Evolutionary conservation across 2,797 vertebrate genomes (phyloP).

Genomic region (Hypotaenidia philippensis): DNA sequence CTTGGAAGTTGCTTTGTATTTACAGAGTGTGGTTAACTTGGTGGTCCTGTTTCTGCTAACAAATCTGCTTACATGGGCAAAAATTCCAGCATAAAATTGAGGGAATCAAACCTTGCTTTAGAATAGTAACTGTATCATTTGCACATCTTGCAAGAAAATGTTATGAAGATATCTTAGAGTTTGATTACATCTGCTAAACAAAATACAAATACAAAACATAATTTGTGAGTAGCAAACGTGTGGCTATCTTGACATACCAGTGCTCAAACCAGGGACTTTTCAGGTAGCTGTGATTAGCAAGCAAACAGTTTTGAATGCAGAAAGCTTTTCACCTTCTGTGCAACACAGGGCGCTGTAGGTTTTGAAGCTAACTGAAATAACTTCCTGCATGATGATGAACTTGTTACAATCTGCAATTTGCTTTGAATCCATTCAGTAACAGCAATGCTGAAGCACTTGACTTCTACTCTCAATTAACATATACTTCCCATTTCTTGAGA

Average conservation of each 20-base stretch:
- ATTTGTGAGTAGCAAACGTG: neutral
- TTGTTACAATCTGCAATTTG: neutral
- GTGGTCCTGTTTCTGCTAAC: neutral
- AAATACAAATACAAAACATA: neutral
- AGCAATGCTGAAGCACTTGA: neutral
- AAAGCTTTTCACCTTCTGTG: neutral
- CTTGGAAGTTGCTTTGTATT: neutral
- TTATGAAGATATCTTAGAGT: neutral
- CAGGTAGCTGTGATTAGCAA: neutral
- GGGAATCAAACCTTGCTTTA: neutral
- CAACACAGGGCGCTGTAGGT: neutral
- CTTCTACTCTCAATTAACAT: neutral
- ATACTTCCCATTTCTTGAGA: constrained; percentile 17
- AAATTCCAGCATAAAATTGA: neutral
- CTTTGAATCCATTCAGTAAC: neutral
- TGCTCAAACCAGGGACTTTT: neutral
- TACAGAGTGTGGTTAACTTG: neutral
- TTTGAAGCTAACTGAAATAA: neutral
- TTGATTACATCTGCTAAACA: neutral
- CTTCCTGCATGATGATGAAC: neutral
- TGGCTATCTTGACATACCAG: neutral
- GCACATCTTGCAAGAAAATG: neutral
- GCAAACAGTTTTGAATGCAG: neutral
- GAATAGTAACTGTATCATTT: neutral
- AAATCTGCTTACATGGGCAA: neutral